Evolutionary conservation across 2,888 invertebrate genomes (phyloP).

Genomic region (Trissolcus japonicus): DNA sequence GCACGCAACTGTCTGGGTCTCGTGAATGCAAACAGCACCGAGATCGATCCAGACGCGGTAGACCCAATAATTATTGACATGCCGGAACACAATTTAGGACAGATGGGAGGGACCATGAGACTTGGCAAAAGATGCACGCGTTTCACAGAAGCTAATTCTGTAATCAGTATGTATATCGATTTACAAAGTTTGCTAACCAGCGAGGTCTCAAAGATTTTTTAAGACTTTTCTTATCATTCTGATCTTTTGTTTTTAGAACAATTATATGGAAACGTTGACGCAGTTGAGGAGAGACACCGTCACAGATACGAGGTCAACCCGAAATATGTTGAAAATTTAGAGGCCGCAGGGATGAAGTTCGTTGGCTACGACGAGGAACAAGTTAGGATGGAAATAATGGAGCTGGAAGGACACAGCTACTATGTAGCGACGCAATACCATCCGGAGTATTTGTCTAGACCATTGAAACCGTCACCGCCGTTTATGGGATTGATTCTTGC

Average conservation of each 20-base stretch:
- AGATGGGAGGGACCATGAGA: constrained; percentile 98
- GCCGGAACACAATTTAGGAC: constrained; percentile 97
- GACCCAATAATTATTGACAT: constrained; percentile 96
- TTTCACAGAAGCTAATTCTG: constrained; percentile 80
- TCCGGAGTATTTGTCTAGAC: constrained; percentile 96
- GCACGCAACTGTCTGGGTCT: constrained; percentile 89
- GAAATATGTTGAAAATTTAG: constrained; percentile 85
- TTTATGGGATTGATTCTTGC: constrained; percentile 96
- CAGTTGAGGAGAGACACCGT: constrained; percentile 95
- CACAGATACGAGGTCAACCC: constrained; percentile 99
- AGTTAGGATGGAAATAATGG: constrained; percentile 95
- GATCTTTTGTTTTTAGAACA: constrained; percentile 77
- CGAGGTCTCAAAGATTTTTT: not conserved
- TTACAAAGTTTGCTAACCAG: not conserved
- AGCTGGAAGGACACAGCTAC: constrained; percentile 91
- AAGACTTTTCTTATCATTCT: not conserved
- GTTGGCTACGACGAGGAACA: constrained; percentile 90
- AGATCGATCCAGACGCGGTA: constrained; percentile 85
- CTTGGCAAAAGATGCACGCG: constrained; percentile 94
- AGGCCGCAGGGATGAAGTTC: constrained; percentile 90
- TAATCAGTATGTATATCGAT: constrained; percentile 79
- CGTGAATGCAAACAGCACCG: constrained; percentile 90
- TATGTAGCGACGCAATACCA: constrained; percentile 98
- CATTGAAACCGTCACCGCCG: constrained; percentile 94
- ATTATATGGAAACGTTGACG: constrained; percentile 86